These are phyloP conservation scores for Anomalospiza imberbis DNA, from an alignment of 2,797 vertebrate species.

Conservation along the genomic window DNA sequence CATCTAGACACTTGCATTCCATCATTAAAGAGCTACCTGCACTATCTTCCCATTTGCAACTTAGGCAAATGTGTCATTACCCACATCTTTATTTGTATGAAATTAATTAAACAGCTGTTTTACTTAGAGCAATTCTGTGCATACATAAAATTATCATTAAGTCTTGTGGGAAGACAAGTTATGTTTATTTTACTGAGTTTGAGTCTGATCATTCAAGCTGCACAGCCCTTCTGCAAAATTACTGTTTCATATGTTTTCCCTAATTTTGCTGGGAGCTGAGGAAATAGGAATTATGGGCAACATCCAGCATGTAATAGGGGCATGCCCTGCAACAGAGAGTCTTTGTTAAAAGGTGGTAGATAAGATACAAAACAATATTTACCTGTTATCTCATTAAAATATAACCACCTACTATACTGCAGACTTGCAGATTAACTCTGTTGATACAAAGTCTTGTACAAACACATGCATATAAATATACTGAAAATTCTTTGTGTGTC, in stretches of 20 bases:
- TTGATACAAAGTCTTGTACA: not conserved
- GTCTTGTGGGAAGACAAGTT: not conserved
- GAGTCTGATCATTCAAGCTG: not conserved
- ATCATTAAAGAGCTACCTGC: not conserved
- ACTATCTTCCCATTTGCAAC: not conserved
- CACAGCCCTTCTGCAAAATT: not conserved
- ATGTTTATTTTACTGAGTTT: not conserved
- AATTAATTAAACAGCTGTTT: not conserved
- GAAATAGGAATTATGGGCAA: not conserved
- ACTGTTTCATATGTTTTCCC: not conserved
- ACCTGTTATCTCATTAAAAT: not conserved
- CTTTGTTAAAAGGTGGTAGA: not conserved
- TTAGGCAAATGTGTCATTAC: not conserved
- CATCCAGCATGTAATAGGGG: not conserved
- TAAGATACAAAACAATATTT: not conserved
- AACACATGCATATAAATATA: not conserved
- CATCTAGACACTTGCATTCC: not conserved
- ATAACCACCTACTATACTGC: not conserved
- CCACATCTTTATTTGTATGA: not conserved
- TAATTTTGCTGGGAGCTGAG: not conserved
- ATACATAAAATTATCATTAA: not conserved
- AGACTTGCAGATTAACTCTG: not conserved
- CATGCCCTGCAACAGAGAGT: not conserved
- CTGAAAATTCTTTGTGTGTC: not conserved
- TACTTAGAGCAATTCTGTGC: not conserved